A percentile compares a stretch with the other conserved stretches of the same genome.
phyloP scores from a whole-genome alignment of 2,113 vertebrate species.

The Pedetes capensis region DNA sequence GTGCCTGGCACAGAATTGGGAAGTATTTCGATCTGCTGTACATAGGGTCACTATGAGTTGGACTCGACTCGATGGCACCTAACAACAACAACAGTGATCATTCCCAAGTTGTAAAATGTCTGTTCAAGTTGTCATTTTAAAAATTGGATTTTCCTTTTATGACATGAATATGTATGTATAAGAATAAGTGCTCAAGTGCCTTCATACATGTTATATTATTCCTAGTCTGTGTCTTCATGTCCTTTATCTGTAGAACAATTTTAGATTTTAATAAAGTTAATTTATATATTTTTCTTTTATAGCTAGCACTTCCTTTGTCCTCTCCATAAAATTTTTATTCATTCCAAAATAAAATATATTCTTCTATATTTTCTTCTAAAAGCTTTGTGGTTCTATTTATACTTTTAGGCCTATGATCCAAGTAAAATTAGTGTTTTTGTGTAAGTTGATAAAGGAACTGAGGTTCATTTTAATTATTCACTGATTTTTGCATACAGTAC shows the following conservation, averaged over 20 bases:
- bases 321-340: background rate
- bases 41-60: too few relatives aligned
- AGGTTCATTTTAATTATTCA: background rate
- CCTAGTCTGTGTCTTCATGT: background rate
- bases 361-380: background rate
- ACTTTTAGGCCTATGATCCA: background rate
- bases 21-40: too few relatives aligned
- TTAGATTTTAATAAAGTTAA: background rate
- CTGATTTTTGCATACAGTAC: background rate
- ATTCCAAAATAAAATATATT: background rate
- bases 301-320: background rate
- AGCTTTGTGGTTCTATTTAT: background rate
- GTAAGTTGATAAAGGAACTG: background rate
- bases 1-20: too few relatives aligned
- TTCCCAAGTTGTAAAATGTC: too few relatives aligned
- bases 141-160: too few relatives aligned
- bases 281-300: background rate
- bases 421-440: background rate
- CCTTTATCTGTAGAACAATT: background rate
- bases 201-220: background rate
- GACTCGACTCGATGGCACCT: too few relatives aligned
- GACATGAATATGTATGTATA: too few relatives aligned
- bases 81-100: too few relatives aligned
- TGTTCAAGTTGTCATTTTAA: too few relatives aligned
- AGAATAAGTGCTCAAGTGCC: too few relatives aligned